Conservation (phyloP, 2,888 invertebrate species). For the Ormyrus nitidulus region DNA sequence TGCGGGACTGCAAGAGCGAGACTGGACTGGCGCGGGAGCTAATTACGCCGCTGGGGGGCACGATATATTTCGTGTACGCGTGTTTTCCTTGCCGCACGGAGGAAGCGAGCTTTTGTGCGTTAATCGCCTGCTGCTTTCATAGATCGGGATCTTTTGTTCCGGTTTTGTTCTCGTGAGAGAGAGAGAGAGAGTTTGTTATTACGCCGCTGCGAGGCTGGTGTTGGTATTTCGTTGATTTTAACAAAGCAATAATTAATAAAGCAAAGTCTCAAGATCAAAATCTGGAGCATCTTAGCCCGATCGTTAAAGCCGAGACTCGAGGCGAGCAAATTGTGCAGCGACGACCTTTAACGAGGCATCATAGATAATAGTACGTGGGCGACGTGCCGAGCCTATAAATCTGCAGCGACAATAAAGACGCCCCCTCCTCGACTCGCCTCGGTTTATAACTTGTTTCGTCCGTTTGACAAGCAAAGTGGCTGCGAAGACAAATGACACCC, state of each 20-base stretch:
- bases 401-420: conserved; percentile 56
- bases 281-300: too few species aligned
- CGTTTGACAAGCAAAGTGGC: conserved; percentile 68
- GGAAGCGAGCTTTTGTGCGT: too few species aligned
- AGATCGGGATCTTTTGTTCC: too few species aligned
- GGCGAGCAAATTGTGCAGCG: conserved; percentile 4
- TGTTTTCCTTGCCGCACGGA: too few species aligned
- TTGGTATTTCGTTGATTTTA: too few species aligned
- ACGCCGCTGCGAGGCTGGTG: too few species aligned
- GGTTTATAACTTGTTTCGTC: conserved; percentile 61
- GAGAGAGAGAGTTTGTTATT: too few species aligned
- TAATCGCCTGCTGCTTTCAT: too few species aligned
- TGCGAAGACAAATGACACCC: conserved; percentile 67
- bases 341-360: conserved; percentile 19
- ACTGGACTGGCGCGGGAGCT: too few species aligned
- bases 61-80: too few species aligned
- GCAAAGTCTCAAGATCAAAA: conserved; percentile 1
- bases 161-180: too few species aligned
- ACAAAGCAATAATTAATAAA: not conserved
- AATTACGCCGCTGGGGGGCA: too few species aligned
- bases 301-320: not conserved
- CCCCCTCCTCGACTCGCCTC: not conserved
- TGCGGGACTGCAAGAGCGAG: not conserved
- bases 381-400: conserved; percentile 57
- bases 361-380: conserved; percentile 35